Percentiles rank a stretch among this genome's conserved stretches.
Evolutionary conservation across 2,888 invertebrate genomes (phyloP).

Genomic region (Cephus rjabovi): DNA sequence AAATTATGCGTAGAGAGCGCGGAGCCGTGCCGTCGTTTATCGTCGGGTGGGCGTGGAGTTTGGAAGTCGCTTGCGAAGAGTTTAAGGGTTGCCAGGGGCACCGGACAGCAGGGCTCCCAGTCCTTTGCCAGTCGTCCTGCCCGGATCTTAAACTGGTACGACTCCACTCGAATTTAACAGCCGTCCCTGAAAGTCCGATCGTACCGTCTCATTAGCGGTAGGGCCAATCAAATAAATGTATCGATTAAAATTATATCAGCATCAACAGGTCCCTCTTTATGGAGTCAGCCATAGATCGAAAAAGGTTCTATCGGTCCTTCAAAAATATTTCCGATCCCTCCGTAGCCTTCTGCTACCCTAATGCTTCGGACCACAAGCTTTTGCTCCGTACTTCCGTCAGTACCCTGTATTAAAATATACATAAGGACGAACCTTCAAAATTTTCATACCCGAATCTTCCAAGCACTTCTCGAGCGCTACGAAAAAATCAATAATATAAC

Average conservation of each 20-base stretch:
- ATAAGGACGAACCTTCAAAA: neutral
- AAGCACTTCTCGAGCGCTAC: neutral
- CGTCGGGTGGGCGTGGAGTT: conserved; percentile 6
- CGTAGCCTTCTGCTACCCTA: conserved; percentile 27
- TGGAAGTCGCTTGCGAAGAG: conserved; percentile 21
- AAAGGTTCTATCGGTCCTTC: neutral
- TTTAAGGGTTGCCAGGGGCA: conserved; percentile 26
- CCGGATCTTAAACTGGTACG: conserved; percentile 49
- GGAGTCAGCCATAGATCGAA: too few relatives aligned
- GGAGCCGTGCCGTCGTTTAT: conserved; percentile 7
- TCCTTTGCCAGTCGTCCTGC: conserved; percentile 38
- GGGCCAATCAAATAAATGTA: neutral
- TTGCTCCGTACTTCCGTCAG: conserved; percentile 35
- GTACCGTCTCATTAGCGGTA: conserved; percentile 28
- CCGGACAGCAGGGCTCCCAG: conserved; percentile 9
- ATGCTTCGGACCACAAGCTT: conserved; percentile 38
- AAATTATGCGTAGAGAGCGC: conserved; percentile 57
- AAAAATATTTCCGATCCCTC: conserved; percentile 16
- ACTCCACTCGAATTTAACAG: conserved; percentile 49
- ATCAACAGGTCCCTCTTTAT: too few relatives aligned
- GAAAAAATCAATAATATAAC: neutral
- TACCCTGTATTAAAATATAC: neutral
- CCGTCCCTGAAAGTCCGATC: conserved; percentile 29
- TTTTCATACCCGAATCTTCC: neutral
- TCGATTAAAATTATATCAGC: neutral